A percentile compares a stretch with the other conserved stretches of the same genome.
phyloP scores from a whole-genome alignment of 2,797 vertebrate species.

The Silurus aristotelis region DNA sequence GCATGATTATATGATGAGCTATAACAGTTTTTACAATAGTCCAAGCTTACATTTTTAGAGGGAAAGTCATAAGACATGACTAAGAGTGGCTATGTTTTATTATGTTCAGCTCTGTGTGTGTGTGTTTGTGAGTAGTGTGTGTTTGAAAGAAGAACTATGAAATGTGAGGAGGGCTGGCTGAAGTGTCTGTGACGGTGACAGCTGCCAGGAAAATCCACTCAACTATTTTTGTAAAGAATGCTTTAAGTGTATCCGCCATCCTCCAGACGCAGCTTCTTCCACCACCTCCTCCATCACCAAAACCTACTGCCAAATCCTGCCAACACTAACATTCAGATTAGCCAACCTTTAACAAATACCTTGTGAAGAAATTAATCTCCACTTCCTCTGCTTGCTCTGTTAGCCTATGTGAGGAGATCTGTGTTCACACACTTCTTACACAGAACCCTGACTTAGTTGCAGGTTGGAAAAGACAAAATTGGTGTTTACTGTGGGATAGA shows the following conservation, averaged over 20 bases:
- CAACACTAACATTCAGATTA: slow-evolving; percentile 24
- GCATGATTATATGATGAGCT: slow-evolving; percentile 23
- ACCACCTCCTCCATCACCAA: slow-evolving; percentile 26
- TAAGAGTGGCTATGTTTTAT: background rate
- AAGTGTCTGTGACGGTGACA: slow-evolving; percentile 46
- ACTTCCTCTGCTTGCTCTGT: background rate
- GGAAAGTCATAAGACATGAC: background rate
- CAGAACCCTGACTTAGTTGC: background rate
- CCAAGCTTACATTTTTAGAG: background rate
- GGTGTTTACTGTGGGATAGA: background rate
- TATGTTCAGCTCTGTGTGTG: background rate
- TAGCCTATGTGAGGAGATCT: background rate
- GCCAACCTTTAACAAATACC: background rate
- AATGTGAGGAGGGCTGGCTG: slow-evolving; percentile 30
- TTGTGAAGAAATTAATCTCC: slow-evolving; percentile 10
- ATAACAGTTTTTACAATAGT: slow-evolving; percentile 38
- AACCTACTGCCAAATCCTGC: slow-evolving; percentile 10
- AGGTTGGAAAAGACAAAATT: background rate
- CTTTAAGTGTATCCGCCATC: slow-evolving; percentile 32
- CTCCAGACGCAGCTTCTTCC: background rate
- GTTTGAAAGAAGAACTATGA: slow-evolving; percentile 13
- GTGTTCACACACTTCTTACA: background rate
- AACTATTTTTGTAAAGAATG: slow-evolving; percentile 54
- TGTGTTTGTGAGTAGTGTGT: slow-evolving; percentile 11
- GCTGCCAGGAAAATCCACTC: slow-evolving; percentile 55